These are phyloP conservation scores for Nephrocerus scutellatus DNA, from an alignment of 2,888 invertebrate genomes.

Conservation along the genomic window DNA sequence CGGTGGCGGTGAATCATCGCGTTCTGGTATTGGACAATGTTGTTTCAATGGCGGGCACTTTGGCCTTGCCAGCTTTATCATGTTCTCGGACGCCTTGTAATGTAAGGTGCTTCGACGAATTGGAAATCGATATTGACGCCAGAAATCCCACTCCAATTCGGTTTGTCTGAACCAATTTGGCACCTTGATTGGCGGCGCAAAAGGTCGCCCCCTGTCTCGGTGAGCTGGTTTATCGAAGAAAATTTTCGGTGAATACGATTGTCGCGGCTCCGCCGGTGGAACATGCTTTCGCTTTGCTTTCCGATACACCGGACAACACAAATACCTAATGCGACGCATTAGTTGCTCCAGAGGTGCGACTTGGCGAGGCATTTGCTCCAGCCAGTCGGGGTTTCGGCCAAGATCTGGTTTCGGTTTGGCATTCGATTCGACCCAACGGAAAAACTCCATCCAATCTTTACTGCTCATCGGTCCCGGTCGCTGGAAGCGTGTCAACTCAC, in stretches of 20 bases:
- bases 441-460: conserved; percentile 11
- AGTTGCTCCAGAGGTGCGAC: too few species aligned
- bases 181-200: conserved; percentile 11
- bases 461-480: conserved; percentile 14
- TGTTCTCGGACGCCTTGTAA: conserved; percentile 3
- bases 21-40: conserved; percentile 5
- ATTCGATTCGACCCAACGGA: conserved; percentile 9
- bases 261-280: conserved; percentile 5
- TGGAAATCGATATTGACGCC: conserved; percentile 16
- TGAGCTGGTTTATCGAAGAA: conserved; percentile 9
- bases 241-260: conserved; percentile 17
- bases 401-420: too few species aligned
- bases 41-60: conserved; percentile 4
- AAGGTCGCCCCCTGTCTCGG: conserved; percentile 16
- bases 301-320: too few species aligned
- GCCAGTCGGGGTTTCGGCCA: too few species aligned
- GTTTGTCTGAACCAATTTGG: conserved; percentile 17
- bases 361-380: too few species aligned
- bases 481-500: conserved; percentile 12
- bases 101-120: conserved; percentile 7
- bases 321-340: too few species aligned
- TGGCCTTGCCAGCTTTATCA: conserved; percentile 5
- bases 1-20: conserved; percentile 9
- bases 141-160: conserved; percentile 16
- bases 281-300: conserved; percentile 4